phyloP scores from a whole-genome alignment of 2,113 vertebrate species.

The Podocnemis expansa region DNA sequence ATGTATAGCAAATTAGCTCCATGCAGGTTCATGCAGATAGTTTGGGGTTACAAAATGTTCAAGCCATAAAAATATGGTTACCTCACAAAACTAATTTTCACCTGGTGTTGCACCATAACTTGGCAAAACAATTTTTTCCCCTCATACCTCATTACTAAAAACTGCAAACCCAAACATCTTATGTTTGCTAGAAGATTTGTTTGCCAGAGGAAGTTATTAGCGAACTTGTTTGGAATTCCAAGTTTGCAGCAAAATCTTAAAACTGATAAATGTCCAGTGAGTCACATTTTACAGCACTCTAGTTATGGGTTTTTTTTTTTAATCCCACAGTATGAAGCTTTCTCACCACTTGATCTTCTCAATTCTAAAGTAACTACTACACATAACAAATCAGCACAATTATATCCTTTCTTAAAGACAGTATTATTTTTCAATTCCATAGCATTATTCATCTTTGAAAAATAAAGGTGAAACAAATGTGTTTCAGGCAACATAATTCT shows the following conservation, averaged over 20 bases:
- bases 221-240: background rate
- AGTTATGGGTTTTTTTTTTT: background rate
- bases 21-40: background rate
- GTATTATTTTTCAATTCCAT: background rate
- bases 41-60: background rate
- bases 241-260: background rate
- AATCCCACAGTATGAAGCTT: background rate
- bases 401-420: background rate
- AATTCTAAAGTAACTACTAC: background rate
- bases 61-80: background rate
- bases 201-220: background rate
- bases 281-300: accelerated
- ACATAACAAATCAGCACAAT: background rate
- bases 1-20: background rate
- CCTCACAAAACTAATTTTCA: background rate
- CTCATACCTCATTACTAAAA: background rate
- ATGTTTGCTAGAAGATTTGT: background rate
- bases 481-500: background rate
- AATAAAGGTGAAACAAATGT: background rate
- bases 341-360: background rate
- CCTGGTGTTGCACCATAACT: background rate
- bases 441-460: background rate
- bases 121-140: background rate
- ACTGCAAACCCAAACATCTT: background rate
- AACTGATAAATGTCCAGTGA: background rate